These are phyloP conservation scores for Ophioderma brevispina DNA, from an alignment of 35 echinoderm and acorn worm species.

Conservation along the genomic window DNA sequence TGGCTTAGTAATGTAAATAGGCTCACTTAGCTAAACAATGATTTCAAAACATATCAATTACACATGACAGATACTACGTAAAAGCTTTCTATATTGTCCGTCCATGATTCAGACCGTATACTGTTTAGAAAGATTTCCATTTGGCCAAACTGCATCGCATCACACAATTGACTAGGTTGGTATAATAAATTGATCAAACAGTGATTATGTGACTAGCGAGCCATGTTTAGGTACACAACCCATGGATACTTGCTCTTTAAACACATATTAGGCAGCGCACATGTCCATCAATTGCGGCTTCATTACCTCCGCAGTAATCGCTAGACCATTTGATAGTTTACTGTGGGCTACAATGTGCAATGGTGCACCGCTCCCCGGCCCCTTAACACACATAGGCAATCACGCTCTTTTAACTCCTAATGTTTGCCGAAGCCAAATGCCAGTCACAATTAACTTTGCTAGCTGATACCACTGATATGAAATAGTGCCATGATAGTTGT, in stretches of 20 bases:
- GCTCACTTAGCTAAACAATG: no score
- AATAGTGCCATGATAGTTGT: no score
- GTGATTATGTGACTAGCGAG: background rate
- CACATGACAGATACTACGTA: background rate
- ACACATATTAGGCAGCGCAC: background rate
- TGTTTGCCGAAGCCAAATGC: slow-evolving; percentile 8
- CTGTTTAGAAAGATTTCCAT: background rate
- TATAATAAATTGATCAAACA: slow-evolving; percentile 3
- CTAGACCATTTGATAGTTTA: background rate
- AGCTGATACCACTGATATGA: no score
- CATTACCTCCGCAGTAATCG: background rate
- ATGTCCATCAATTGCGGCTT: background rate
- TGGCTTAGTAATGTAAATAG: no score
- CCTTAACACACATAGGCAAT: background rate
- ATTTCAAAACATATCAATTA: no score
- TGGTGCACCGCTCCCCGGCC: background rate
- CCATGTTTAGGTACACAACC: background rate
- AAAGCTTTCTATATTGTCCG: background rate
- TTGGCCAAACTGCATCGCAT: background rate
- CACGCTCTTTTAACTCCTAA: background rate
- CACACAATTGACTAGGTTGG: background rate
- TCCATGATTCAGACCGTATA: no score
- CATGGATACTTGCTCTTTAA: slow-evolving; percentile 3
- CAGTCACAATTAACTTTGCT: background rate
- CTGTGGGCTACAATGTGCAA: background rate